Base-by-base conservation (phyloP, 2,888 invertebrate genomes). In the Aleiodes alternator region DNA sequence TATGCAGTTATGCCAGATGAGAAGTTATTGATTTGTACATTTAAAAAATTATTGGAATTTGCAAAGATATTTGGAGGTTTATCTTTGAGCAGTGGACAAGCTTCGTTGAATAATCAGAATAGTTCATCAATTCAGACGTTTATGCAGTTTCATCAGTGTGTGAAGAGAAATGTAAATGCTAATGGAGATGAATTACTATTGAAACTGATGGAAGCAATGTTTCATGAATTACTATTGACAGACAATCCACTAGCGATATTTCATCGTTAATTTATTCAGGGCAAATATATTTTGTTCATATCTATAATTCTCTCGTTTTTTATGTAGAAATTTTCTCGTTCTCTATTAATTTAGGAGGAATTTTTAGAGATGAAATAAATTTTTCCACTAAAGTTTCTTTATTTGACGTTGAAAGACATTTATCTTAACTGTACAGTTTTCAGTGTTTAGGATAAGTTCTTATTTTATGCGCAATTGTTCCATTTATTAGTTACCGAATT, bases 1-100 rank as follows among this genome's bases (percentile, higher is more conserved):
- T 75, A 82, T 50, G 84, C 80, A 4, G 80, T 78, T 55, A 76
- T 84, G 34, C 81, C 84, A 9, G 81, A 76, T 31, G 84, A 86
- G 57, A 80, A 76, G 1, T 76, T 86, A 29, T 79, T 87, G 53
- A 84, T 87, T 66, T 87, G 87, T 64, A 80, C 29, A 6, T 59
- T 59, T 14, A 31, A 12, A 38, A 59, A 38, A 59, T 59, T 59
- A 31, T 12, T 59, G n/a, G 34, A 38, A n/a, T 59, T 59, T 59
- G 1, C 12, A 12, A 14, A 31, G n/a, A 59, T 12, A 59, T 8
- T n/a, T 6, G 6, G 8, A 14, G 4, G 34, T 5, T n/a, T 38
- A 8, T 4, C 34, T 14, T 6, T 14, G n/a, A 6, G 34, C 0
- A 14, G n/a, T n/a, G 7, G 34, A n/a, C 29, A 29, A 29, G 31